A percentile compares a stretch with the other conserved stretches of the same genome.
Conservation (phyloP, 2,113 vertebrate genomes). For the Brachyistius frenatus region DNA sequence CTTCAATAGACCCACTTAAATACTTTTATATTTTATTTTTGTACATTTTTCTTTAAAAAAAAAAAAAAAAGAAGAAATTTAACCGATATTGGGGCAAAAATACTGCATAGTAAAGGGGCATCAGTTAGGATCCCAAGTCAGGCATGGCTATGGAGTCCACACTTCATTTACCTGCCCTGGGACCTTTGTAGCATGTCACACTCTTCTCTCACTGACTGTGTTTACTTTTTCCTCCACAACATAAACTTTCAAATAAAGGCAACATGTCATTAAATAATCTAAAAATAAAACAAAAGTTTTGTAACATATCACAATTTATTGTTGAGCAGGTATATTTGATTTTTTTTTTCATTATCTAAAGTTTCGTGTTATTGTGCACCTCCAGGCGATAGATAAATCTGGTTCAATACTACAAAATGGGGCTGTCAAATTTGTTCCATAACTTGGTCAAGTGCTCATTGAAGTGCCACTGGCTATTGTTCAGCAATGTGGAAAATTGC, state of each 20-base stretch:
- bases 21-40: too few relatives aligned
- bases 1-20: too few relatives aligned
- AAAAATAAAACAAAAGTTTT: not conserved
- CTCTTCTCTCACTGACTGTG: not conserved
- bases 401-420: slow-evolving; percentile 11
- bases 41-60: too few relatives aligned
- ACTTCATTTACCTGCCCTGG: too few relatives aligned
- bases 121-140: too few relatives aligned
- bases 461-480: slow-evolving; percentile 55
- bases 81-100: too few relatives aligned
- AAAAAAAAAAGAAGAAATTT: too few relatives aligned
- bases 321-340: not conserved
- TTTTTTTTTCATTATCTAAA: not conserved
- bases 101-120: too few relatives aligned
- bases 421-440: not conserved
- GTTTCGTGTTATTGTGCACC: not conserved
- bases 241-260: not conserved
- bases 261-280: not conserved
- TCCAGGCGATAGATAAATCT: not conserved
- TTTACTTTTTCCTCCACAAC: not conserved
- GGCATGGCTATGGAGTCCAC: too few relatives aligned
- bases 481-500: slow-evolving; percentile 63
- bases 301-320: slow-evolving; percentile 4
- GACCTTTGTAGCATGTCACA: too few relatives aligned
- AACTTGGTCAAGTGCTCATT: slow-evolving; percentile 40